phyloP scores from a whole-genome alignment of 2,888 invertebrate genomes.

The Leptopilina drosophilae region DNA sequence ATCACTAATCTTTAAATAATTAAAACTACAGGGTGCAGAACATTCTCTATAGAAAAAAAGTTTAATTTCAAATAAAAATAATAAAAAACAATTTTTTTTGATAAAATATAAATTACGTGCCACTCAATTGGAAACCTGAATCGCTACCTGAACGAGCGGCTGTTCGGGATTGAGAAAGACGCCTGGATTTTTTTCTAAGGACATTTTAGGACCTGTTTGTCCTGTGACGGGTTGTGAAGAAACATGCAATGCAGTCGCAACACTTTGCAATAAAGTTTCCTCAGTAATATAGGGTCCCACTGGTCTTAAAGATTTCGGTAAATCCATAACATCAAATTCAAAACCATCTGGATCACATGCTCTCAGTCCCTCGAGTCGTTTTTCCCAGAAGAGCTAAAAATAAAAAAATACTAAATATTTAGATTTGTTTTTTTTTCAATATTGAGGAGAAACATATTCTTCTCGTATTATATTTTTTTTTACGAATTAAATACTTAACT shows the following conservation, averaged over 20 bases:
- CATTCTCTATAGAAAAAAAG: too few species aligned
- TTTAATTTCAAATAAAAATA: too few species aligned
- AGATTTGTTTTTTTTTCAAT: neutral
- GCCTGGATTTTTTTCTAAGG: constrained; percentile 94
- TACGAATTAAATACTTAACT: too few species aligned
- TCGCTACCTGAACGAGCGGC: constrained; percentile 89
- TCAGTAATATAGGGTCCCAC: constrained; percentile 92
- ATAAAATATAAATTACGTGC: constrained; percentile 16
- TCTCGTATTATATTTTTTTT: too few species aligned
- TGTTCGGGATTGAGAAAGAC: constrained; percentile 97
- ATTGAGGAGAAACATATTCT: neutral
- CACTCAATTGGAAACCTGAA: constrained; percentile 16
- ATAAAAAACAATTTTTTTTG: neutral
- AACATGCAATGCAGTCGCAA: constrained; percentile 96
- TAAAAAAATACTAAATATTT: constrained; percentile 46
- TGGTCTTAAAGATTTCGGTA: constrained; percentile 89
- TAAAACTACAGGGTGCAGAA: too few species aligned
- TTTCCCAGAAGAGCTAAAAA: constrained; percentile 86
- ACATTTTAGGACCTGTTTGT: constrained; percentile 89
- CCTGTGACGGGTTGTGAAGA: constrained; percentile 93
- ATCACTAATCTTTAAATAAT: too few species aligned
- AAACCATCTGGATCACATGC: constrained; percentile 92
- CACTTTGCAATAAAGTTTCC: constrained; percentile 92
- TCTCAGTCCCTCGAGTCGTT: constrained; percentile 87
- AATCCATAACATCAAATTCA: constrained; percentile 89